Evolutionary conservation across 2,888 invertebrate species (phyloP), one percentile per base, ranked within the genome.

Genomic region (Nysson spinosus): DNA sequence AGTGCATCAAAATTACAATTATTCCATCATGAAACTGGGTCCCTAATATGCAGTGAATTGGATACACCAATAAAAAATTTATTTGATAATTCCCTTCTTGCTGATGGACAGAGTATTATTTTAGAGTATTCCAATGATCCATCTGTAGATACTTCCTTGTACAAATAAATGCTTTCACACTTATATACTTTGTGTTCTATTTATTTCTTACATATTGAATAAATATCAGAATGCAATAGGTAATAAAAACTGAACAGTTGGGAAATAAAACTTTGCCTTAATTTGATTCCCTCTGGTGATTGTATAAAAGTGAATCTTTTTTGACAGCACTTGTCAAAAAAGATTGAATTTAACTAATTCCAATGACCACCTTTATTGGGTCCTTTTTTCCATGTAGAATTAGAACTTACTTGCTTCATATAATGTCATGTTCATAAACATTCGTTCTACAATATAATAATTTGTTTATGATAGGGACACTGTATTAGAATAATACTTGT

Each of bases 71-170:
- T 93, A 34, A 86, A 84, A 3, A 88, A 89, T 43, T 85, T 93
- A 70, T 84, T 93, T 52, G 85, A 87, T 28, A 84, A 86, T 24
- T 88, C 90, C 39, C 72, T 87, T 30, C 83, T 93, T 57, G 82
- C 90, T 5, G 91, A 93, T 87, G 94, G 93, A 2, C 92, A 93
- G 80, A 90, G 89, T 76, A 79, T 94, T 51, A 84, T 91, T 57
- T 86, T 93, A 24, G 92, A 93, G 83, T 93, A 92, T 87, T 81
- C 78, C 5, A 69, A 81, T 56, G 57, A 55, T 30, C 26, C 50
- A 22, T 39, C 50, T 72, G 63, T 85, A 52, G 80, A 85, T 72
- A 39, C 46, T 37, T 74, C 69, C 39, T 63, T 79, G 24, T 85
- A 83, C 42, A 69, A 72, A 63, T 64, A 62, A 63, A 57, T 40